Conservation (phyloP, 1,140 invertebrate genomes). For the Pantala flavescens region DNA sequence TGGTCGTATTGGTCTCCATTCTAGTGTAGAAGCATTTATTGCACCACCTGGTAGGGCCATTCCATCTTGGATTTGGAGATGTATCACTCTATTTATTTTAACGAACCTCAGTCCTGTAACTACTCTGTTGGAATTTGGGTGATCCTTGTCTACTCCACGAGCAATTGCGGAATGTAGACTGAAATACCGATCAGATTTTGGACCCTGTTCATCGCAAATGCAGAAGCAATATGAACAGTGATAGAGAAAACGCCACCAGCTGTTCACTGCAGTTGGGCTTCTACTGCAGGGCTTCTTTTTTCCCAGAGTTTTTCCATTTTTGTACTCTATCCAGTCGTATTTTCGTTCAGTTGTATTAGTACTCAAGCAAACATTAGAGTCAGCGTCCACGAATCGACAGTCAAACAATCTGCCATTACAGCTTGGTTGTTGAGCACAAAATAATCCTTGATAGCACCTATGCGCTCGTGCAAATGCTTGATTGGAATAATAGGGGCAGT, state of each 20-base stretch:
- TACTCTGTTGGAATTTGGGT: slow-evolving; percentile 41
- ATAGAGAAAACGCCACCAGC: slow-evolving; percentile 76
- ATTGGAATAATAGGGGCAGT: slow-evolving; percentile 63
- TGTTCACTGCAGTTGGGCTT: slow-evolving; percentile 60
- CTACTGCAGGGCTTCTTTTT: slow-evolving; percentile 41
- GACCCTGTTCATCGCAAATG: slow-evolving; percentile 64
- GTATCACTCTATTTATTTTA: slow-evolving; percentile 63
- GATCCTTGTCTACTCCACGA: slow-evolving; percentile 36
- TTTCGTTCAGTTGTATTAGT: slow-evolving; percentile 41
- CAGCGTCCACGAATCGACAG: slow-evolving; percentile 70
- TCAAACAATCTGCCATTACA: slow-evolving; percentile 67
- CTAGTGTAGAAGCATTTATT: slow-evolving; percentile 45
- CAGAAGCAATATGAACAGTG: slow-evolving; percentile 87
- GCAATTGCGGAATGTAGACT: slow-evolving; percentile 55
- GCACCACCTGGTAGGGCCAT: slow-evolving; percentile 47
- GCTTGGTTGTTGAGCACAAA: slow-evolving; percentile 50
- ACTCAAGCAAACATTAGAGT: slow-evolving; percentile 66
- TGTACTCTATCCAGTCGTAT: slow-evolving; percentile 76
- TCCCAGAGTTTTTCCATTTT: slow-evolving; percentile 60
- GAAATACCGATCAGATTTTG: slow-evolving; percentile 64
- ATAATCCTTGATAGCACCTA: slow-evolving; percentile 59
- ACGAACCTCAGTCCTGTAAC: slow-evolving; percentile 63
- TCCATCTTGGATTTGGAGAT: slow-evolving; percentile 73
- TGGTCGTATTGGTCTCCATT: slow-evolving; percentile 54
- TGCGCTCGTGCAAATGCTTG: slow-evolving; percentile 42